These are phyloP conservation scores for Crotalus tigris DNA, from an alignment of 2,113 vertebrate genomes.

Conservation along the genomic window DNA sequence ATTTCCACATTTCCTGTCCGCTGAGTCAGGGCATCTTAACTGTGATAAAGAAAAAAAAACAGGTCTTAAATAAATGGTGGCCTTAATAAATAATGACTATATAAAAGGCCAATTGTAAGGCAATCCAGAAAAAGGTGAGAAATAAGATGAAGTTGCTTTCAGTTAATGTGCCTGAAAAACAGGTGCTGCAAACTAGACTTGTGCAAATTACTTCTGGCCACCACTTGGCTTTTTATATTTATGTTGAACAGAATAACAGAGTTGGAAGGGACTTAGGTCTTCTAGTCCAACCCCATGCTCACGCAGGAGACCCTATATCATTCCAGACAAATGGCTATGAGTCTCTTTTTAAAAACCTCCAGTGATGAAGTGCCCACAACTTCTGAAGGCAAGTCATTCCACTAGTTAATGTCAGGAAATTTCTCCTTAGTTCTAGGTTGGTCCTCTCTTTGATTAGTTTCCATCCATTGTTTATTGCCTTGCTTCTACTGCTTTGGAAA, in stretches of 20 bases:
- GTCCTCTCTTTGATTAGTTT: too few species aligned
- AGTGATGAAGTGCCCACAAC: neutral
- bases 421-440: neutral
- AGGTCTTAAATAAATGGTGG: neutral
- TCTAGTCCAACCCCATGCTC: neutral
- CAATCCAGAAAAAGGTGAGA: neutral
- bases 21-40: slow-evolving; percentile 2
- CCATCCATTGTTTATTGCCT: neutral
- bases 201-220: neutral
- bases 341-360: neutral
- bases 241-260: neutral
- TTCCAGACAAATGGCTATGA: neutral
- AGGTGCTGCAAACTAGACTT: neutral
- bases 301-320: neutral
- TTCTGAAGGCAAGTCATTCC: neutral
- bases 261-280: neutral
- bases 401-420: neutral
- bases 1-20: slow-evolving; percentile 4
- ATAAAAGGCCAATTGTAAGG: neutral
- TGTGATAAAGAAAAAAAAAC: slow-evolving; percentile 9
- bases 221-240: neutral
- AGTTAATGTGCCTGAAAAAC: neutral
- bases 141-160: neutral
- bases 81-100: neutral
- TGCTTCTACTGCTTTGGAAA: neutral